phyloP scores from a whole-genome alignment of 2,888 invertebrate species.

The Tachystola acroxantha region DNA sequence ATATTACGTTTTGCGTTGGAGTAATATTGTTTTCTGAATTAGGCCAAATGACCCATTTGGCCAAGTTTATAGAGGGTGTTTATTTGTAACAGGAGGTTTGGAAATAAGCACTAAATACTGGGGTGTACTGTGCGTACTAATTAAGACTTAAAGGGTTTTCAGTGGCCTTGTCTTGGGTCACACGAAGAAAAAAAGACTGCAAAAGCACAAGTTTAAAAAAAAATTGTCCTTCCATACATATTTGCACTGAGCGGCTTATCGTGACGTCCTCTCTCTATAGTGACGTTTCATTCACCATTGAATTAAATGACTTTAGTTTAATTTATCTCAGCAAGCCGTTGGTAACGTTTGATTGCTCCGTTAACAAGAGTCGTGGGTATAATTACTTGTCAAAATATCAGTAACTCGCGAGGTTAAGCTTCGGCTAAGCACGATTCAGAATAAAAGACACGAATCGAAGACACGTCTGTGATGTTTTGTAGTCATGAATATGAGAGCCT shows the following conservation, averaged over 20 bases:
- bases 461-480: slow-evolving; percentile 15
- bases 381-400: slow-evolving; percentile 31
- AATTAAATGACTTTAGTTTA: neutral
- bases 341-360: slow-evolving; percentile 26
- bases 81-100: neutral
- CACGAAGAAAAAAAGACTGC: too few species aligned
- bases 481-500: slow-evolving; percentile 9
- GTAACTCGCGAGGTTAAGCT: slow-evolving; percentile 33
- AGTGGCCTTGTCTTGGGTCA: too few species aligned
- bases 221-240: too few species aligned
- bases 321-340: neutral
- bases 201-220: too few species aligned
- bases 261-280: neutral
- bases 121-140: too few species aligned
- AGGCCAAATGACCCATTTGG: neutral
- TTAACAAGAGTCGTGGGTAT: slow-evolving; percentile 27
- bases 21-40: slow-evolving; percentile 3
- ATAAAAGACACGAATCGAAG: slow-evolving; percentile 21
- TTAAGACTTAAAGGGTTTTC: too few species aligned
- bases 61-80: neutral
- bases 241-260: too few species aligned
- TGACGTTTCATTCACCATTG: neutral
- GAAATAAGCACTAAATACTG: too few species aligned
- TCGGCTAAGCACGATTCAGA: slow-evolving; percentile 36
- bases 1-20: slow-evolving; percentile 14